These are phyloP conservation scores for Serranus cabrilla DNA, from an alignment of 2,797 vertebrate species.

Conservation along the genomic window DNA sequence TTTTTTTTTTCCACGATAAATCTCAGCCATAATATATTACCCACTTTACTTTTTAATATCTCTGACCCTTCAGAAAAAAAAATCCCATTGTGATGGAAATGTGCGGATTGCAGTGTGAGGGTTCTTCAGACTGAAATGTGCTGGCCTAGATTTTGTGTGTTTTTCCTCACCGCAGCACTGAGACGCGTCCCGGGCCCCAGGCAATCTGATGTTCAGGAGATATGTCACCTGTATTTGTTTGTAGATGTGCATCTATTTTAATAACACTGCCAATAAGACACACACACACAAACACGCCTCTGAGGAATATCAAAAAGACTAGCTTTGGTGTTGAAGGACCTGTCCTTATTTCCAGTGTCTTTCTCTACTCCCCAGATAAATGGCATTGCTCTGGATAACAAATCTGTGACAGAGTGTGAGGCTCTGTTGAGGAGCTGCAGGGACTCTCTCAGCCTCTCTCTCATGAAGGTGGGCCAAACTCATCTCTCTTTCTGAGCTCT, in stretches of 20 bases:
- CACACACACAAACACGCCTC: not conserved
- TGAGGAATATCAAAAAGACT: conserved; percentile 38
- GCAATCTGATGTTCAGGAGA: conserved; percentile 22
- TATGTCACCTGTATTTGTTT: conserved; percentile 53
- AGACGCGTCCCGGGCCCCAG: conserved; percentile 26
- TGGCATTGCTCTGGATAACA: conserved; percentile 97
- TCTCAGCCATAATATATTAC: conserved; percentile 18
- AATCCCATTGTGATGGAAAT: conserved; percentile 68
- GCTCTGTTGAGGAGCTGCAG: conserved; percentile 93
- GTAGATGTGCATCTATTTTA: conserved; percentile 36
- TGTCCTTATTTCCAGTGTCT: conserved; percentile 65
- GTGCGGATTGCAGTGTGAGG: conserved; percentile 45
- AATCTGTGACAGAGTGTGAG: conserved; percentile 97
- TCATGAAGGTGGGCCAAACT: conserved; percentile 92
- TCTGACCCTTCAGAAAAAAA: conserved; percentile 14
- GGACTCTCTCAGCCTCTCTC: conserved; percentile 95
- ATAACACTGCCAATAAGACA: conserved; percentile 10
- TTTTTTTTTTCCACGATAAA: conserved; percentile 36
- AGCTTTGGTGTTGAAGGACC: conserved; percentile 40
- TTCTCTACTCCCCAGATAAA: conserved; percentile 90
- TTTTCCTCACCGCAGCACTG: conserved; percentile 22
- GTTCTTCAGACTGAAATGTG: conserved; percentile 55
- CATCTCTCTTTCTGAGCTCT: conserved; percentile 25
- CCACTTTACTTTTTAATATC: conserved; percentile 28
- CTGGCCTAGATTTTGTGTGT: conserved; percentile 69